A percentile compares a stretch with the other conserved stretches of the same genome.
Evolutionary conservation across 2,797 vertebrate species (phyloP).

Genomic region (Phataginus tricuspis): DNA sequence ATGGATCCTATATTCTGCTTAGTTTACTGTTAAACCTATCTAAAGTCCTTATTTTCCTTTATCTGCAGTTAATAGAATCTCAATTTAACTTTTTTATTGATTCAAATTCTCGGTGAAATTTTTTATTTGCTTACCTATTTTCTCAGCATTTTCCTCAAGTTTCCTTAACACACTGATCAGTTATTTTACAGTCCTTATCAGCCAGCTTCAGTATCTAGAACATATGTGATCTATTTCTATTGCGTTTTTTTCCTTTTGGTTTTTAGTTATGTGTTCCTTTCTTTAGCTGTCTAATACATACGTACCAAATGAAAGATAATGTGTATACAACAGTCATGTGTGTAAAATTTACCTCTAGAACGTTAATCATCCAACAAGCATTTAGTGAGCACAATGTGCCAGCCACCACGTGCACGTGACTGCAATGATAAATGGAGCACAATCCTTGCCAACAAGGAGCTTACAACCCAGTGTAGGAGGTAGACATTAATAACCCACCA

Average conservation of each 20-base stretch:
- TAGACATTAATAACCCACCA: background rate
- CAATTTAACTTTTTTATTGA: background rate
- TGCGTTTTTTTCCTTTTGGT: background rate
- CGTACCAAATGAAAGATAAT: background rate
- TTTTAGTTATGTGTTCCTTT: background rate
- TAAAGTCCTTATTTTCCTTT: background rate
- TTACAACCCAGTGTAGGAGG: background rate
- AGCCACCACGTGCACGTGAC: background rate
- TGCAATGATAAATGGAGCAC: background rate
- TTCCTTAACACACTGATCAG: background rate
- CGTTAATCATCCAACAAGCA: background rate
- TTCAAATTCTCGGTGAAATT: conserved; percentile 9
- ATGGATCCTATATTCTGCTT: background rate
- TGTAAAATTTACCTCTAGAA: background rate
- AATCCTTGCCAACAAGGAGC: background rate
- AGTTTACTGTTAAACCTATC: background rate
- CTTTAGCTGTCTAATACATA: background rate
- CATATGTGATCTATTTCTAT: background rate
- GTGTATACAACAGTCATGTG: background rate
- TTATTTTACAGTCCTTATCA: background rate
- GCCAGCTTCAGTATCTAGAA: background rate
- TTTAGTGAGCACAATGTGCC: background rate
- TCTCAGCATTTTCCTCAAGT: background rate
- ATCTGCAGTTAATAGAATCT: background rate
- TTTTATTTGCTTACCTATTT: background rate